phyloP scores from a whole-genome alignment of 2,797 vertebrate species.

The Kryptopterus vitreolus region DNA sequence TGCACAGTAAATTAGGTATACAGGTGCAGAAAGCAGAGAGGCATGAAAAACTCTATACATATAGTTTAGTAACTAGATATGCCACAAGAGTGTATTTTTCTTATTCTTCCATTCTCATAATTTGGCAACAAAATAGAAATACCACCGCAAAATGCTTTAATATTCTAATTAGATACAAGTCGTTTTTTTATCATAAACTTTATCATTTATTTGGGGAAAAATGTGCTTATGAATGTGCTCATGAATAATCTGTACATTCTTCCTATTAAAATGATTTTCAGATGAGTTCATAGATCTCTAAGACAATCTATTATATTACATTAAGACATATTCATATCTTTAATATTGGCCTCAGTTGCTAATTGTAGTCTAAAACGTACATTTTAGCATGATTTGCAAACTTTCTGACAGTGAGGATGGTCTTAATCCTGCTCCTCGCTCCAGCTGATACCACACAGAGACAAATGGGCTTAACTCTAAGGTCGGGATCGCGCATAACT shows the following conservation, averaged over 20 bases:
- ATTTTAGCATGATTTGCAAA: not conserved
- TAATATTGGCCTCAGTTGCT: not conserved
- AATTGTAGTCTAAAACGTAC: not conserved
- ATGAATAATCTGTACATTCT: not conserved
- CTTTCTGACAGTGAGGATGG: not conserved
- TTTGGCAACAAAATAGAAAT: not conserved
- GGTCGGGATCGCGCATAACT: not conserved
- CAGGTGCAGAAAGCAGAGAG: not conserved
- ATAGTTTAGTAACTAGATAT: not conserved
- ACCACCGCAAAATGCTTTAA: not conserved
- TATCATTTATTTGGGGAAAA: not conserved
- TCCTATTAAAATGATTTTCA: not conserved
- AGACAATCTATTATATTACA: not conserved
- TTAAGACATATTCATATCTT: not conserved
- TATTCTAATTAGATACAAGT: not conserved
- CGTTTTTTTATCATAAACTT: not conserved
- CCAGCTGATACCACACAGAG: not conserved
- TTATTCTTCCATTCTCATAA: too few species aligned
- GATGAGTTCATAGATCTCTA: not conserved
- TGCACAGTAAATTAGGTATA: not conserved
- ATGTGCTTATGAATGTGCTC: too few species aligned
- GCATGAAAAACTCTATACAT: not conserved
- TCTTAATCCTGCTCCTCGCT: conserved; percentile 2
- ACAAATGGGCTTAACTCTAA: conserved; percentile 16
- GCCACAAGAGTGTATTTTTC: not conserved